Evolutionary conservation across 30 jellyfish, hydroid and myxozoan species (phyloP).

Genomic region (Hydractinia symbiolongicarpus): DNA sequence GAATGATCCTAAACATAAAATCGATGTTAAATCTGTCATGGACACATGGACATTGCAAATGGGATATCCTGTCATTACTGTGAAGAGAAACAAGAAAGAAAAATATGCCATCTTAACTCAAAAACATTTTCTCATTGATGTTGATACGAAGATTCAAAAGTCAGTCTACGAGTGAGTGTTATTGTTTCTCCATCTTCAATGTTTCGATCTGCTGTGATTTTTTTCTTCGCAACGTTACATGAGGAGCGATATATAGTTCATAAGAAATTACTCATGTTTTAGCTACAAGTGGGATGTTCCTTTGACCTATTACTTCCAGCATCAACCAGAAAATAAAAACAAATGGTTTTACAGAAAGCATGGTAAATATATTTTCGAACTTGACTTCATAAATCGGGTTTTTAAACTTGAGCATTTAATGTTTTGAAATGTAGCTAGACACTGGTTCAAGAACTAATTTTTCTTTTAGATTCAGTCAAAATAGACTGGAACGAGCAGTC

Average conservation of each 20-base stretch:
- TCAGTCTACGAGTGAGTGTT: conserved; percentile 43
- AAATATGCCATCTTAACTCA: conserved; percentile 50
- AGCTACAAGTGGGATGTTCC: conserved; percentile 88
- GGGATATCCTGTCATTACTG: conserved; percentile 78
- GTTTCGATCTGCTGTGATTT: too few relatives aligned
- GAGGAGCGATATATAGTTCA: background rate
- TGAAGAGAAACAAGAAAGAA: conserved; percentile 21
- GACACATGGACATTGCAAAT: conserved; percentile 82
- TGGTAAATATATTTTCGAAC: conserved; percentile 8
- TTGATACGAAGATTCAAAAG: conserved; percentile 16
- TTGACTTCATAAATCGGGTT: background rate
- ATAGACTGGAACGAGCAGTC: conserved; percentile 36
- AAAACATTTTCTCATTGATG: conserved; percentile 47
- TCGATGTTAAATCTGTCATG: conserved; percentile 66
- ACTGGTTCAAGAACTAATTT: background rate
- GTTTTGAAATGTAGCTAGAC: background rate
- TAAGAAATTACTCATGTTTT: background rate
- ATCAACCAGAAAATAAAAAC: conserved; percentile 13
- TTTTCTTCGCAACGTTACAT: background rate
- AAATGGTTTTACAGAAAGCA: conserved; percentile 17
- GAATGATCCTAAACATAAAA: background rate
- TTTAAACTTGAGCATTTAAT: background rate
- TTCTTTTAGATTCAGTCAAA: conserved; percentile 24
- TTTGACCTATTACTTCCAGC: conserved; percentile 40
- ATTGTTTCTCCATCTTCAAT: background rate